Evolutionary conservation across 2,888 invertebrate genomes (phyloP), one percentile per base, ranked within the genome.

Genomic region (Pristionchus maxplancki): DNA sequence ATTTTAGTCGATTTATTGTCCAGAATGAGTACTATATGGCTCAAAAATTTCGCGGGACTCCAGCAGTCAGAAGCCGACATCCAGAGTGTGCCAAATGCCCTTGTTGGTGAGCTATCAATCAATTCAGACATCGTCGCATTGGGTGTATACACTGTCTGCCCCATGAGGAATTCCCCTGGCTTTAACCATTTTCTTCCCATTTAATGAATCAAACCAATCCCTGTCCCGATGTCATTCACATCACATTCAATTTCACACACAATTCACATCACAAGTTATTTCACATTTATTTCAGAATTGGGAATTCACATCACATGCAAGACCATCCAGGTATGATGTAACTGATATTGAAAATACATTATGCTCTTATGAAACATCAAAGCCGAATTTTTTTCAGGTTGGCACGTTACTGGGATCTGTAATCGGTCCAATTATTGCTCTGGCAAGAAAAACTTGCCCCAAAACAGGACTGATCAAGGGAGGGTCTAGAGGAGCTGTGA

Each of bases 291-390:
- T 48, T 6, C 20, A 4, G 82, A 82, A 31, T 31, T 48, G 82
- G 82, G 50, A 50, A 82, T 82, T 24, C 48, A 82, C 82, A 50
- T 53, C 28, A 53, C 82, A 11, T 53, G 48, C 82, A 82, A 53
- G 82, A 82, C 50, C 31, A 53, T 82, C 17, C 48, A 82, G 82
- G 82, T 82, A 53, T 34, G 6, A 37, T 74, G 15, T 20, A 37
- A 24, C 11, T 8, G 1, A n/a, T n/a, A n/a, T n/a, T n/a, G n/a
- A n/a, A n/a, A n/a, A n/a, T n/a, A n/a, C 64, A 28, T 13, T 67
- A 67, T 34, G n/a, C n/a, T n/a, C n/a, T n/a, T n/a, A n/a, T n/a
- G n/a, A n/a, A n/a, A n/a, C n/a, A n/a, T n/a, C n/a, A n/a, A n/a
- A n/a, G n/a, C n/a, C n/a, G n/a, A n/a, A n/a, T n/a, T 62, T 62